Base-by-base conservation (phyloP, 2,113 vertebrate species). In the Lamprotornis superbus region DNA sequence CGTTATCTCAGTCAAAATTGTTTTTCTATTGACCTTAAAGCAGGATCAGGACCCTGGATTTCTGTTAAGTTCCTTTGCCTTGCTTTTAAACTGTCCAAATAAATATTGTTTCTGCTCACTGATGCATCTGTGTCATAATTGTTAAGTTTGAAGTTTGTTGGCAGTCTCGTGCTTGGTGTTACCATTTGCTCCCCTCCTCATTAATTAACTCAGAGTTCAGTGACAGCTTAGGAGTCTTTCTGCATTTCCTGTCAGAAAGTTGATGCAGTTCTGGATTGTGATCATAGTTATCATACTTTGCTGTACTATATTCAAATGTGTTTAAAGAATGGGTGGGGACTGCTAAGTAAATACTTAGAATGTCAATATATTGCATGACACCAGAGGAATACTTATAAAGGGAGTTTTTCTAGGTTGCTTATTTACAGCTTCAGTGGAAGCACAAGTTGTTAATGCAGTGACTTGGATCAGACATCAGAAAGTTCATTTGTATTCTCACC, bases 161-260 rank as follows among this genome's bases (percentile, higher is more conserved):
- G 39, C 50, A 60, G 59, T 31, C 49, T 52, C 5, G 1, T 73
- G 68, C 39, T 78, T 86, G 53, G 64, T 93, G 53, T 71, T 71
- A 40, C 37, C 30, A 21, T 59, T 91, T 93, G 33, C 42, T 91
- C 42, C 28, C 40, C 56, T 93, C 53, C 85, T 90, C 3, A 1
- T 89, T 71, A 90, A 94, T 97, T 95, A 89, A 42, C 73, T 89
- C 71, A 27, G 37, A 89, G 78, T 21, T 91, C 47, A 73, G 39
- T 50, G 46, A 42, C 50, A 92, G 44, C 49, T 86, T 12, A 69
- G 40, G 53, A 81, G 35, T 52, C 30, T 76, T 55, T 15, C 56
- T 92, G 69, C 42, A 21, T 89, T 96, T 85, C 14, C 13, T 39
- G 15, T 57, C 69, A 79, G 17, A 68, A 44, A 50, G 31, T 4